Base-by-base conservation (phyloP, 2,888 invertebrate genomes). In the Cheilosia soror region DNA sequence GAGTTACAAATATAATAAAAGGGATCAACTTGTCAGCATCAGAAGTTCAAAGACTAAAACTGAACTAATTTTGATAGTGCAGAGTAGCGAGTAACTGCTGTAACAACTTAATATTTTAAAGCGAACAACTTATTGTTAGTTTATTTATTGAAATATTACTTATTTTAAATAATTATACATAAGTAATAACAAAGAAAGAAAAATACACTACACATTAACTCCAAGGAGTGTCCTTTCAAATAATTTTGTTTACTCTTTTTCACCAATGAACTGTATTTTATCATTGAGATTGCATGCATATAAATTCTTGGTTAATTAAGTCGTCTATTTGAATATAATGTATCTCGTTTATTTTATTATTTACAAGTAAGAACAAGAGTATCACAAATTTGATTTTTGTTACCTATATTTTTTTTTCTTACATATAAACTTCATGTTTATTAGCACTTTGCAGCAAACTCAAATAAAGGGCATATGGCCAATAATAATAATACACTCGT, bases 281-380 rank as follows among this genome's bases (percentile, higher is more conserved):
- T 53, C n/a, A 53, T 68, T 29, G 60, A 62, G 53, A 63, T 62
- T 62, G 55, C 58, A 58, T 9, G 31, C 42, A 58, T 53, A 51
- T 37, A 66, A 65, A 75, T 66, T 75, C 57, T 76, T 58, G 68
- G 62, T 69, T 58, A 57, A 65, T 66, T 58, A 27, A 15, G 4
- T 69, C 62, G 3, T 40, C 29, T 71, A 49, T 65, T 62, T 69
- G 27, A 75, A 68, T 44, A 53, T 37, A 20, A 20, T 20, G 20
- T 47, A 63, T 53, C 13, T 78, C 51, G 57, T 31, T 44, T 47
- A 47, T 44, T 51, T 65, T 72, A 79, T 79, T 72, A 79, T 79
- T 72, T 79, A 72, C 72, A 78, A 47, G 63, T 78, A 57, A 78
- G 71, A 71, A 63, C 49, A 51, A 79, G 79, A 72, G 79, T 79